Conservation (phyloP, 2,113 vertebrate species). For the Microcebus murinus region DNA sequence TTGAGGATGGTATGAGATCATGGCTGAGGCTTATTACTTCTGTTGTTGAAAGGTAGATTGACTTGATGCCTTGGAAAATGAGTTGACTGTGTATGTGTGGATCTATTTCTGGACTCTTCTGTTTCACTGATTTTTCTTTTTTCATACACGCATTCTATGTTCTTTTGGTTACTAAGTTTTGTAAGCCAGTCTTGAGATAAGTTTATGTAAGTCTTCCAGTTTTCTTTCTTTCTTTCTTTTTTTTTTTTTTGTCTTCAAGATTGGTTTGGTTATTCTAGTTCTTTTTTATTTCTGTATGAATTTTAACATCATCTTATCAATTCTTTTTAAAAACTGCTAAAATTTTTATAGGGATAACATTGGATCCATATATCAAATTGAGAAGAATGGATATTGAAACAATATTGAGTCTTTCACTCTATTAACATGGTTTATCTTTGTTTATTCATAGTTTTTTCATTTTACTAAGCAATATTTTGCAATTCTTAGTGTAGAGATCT, state of each 20-base stretch:
- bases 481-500: not conserved
- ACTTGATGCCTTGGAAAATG: not conserved
- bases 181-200: constrained; percentile 29
- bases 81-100: not conserved
- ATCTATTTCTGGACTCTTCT: not conserved
- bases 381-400: not conserved
- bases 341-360: not conserved
- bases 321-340: not conserved
- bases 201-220: not conserved
- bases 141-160: not conserved
- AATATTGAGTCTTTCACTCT: not conserved
- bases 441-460: not conserved
- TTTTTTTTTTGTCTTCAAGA: not conserved
- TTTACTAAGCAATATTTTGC: not conserved
- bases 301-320: not conserved
- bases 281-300: not conserved
- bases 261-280: not conserved
- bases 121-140: not conserved
- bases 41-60: not conserved
- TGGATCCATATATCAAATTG: not conserved
- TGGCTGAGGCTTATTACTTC: not conserved
- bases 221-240: not conserved
- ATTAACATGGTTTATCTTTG: not conserved
- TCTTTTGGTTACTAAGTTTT: not conserved
- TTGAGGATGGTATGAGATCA: not conserved